Percentiles rank a stretch among this genome's conserved stretches.
Evolutionary conservation across 2,797 vertebrate genomes (phyloP).

Genomic region (Sus cebifrons): DNA sequence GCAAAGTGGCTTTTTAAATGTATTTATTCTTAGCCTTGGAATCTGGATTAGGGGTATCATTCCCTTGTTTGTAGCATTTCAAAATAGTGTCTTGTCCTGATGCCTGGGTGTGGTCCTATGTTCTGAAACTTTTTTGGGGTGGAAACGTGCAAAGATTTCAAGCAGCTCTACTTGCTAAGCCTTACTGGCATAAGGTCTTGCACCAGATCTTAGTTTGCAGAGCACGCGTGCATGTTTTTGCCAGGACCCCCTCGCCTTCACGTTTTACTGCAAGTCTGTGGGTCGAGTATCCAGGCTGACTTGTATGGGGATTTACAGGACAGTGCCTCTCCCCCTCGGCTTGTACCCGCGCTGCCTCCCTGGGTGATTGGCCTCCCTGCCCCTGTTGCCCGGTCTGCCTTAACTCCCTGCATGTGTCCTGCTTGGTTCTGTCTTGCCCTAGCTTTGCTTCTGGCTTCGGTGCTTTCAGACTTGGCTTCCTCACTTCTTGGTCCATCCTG

Average conservation of each 20-base stretch:
- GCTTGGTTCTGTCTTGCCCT: neutral
- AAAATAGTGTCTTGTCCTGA: neutral
- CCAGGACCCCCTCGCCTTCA: neutral
- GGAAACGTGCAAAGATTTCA: neutral
- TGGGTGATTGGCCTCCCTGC: neutral
- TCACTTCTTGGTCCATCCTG: neutral
- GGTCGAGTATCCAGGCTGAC: neutral
- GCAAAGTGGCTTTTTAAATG: neutral
- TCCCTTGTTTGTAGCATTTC: conserved; percentile 1
- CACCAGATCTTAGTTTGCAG: conserved; percentile 11
- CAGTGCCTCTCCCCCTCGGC: neutral
- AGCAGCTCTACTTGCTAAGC: neutral
- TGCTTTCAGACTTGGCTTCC: neutral
- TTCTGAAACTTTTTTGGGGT: conserved; percentile 41
- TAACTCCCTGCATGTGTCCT: neutral
- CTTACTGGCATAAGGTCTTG: neutral
- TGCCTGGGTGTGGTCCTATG: neutral
- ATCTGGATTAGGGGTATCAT: neutral
- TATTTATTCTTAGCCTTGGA: neutral
- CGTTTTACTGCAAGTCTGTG: neutral
- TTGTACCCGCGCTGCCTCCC: neutral
- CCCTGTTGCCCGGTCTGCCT: neutral
- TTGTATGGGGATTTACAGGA: neutral
- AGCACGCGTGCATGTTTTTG: neutral
- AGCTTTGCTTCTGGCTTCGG: neutral